Base-by-base conservation (phyloP, 92 coral and sea anemone genomes). In the Virgularia gustaviana region DNA sequence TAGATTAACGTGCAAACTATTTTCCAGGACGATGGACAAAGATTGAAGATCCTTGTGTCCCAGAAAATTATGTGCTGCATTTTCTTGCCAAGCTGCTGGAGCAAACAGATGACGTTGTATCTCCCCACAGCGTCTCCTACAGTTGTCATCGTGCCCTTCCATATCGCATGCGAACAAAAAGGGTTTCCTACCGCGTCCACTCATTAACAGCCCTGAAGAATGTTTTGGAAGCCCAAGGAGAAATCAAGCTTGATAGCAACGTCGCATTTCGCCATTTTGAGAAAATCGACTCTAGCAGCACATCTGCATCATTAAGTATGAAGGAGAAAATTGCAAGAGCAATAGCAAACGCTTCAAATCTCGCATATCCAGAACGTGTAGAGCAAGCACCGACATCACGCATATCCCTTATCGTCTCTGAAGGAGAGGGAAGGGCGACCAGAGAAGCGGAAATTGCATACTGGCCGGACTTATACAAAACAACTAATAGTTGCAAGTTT, bases 11-110 rank as follows among this genome's bases (percentile, higher is more conserved):
- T 19, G n/a, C 16, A 2, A 2, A 47, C 23, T 51, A 11, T 55
- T 55, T 55, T 55, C 9, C 0, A 55, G 62, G 62, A 0, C 62
- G 62, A 19, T 55, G 62, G 62, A 55, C 62, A 9, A 55, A 19
- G 32, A 19, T 55, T 6, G 62, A 55, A 22, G 62, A 55, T 0
- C 62, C 62, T 9, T 55, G 62, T 19, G 62, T 55, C 9, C 62
- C 62, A 55, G 62, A 55, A 27, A 6, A 55, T 9, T 55, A 6
- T 19, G 35, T 55, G 0, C 35, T 55, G n/a, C 62, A 55, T 55
- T 55, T 55, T 23, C 34, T 55, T 3, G 33, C 62, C 1, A 27
- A 27, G 34, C 2, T 55, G 3, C 33, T 0, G 32, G 62, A 23
- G 15, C 33, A 0, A 13, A 55, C 62, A 6, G 62, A 55, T 9